Evolutionary conservation across 1,140 invertebrate genomes (phyloP).

Genomic region (Leucophenga varia): DNA sequence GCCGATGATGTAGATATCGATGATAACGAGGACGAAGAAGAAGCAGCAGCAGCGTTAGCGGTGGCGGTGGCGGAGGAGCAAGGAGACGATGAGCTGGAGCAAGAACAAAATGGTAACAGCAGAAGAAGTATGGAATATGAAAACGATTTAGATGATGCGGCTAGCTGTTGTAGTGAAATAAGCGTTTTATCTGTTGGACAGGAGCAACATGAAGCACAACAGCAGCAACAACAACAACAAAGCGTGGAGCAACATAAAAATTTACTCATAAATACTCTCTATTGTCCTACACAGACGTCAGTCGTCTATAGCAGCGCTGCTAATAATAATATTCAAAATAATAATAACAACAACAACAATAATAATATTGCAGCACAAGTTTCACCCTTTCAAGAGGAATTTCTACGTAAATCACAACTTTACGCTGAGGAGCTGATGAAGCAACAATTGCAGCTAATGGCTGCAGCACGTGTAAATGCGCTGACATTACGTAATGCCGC

Average conservation of each 20-base stretch:
- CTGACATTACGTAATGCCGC: slow-evolving; percentile 31
- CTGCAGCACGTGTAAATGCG: slow-evolving; percentile 45
- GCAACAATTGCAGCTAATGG: slow-evolving; percentile 56
- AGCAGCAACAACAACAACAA: slow-evolving; percentile 24
- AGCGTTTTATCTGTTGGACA: slow-evolving; percentile 69
- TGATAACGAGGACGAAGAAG: slow-evolving; percentile 13
- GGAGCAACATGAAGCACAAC: slow-evolving; percentile 55
- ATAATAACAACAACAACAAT: too few relatives aligned
- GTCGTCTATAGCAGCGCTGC: slow-evolving; percentile 40
- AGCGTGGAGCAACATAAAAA: too few relatives aligned
- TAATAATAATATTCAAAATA: too few relatives aligned
- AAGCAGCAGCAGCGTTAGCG: slow-evolving; percentile 22
- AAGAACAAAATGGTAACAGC: slow-evolving; percentile 9
- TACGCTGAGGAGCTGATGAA: slow-evolving; percentile 56
- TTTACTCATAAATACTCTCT: slow-evolving; percentile 37
- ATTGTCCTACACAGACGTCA: slow-evolving; percentile 42
- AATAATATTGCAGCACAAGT: neutral
- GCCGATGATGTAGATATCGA: too few relatives aligned
- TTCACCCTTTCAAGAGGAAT: slow-evolving; percentile 46
- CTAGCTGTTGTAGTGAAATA: slow-evolving; percentile 64
- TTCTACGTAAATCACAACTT: slow-evolving; percentile 51
- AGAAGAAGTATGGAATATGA: too few relatives aligned
- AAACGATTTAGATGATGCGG: slow-evolving; percentile 31
- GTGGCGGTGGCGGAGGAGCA: neutral
- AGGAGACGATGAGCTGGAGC: slow-evolving; percentile 13